Evolutionary conservation across 2,888 invertebrate genomes (phyloP).

Genomic region (Congeria kusceri): DNA sequence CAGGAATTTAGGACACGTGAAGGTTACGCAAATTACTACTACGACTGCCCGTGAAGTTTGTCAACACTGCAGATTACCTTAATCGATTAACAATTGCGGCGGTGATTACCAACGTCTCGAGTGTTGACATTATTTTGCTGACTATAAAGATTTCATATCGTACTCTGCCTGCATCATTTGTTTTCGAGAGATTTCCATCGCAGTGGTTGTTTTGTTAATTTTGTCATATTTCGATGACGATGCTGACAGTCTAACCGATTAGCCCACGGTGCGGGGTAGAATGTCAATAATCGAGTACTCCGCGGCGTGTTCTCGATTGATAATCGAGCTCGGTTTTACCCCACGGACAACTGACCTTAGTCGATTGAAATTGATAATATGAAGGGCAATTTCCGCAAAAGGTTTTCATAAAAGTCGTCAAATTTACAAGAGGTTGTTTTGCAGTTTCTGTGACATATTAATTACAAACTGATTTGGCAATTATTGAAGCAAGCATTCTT

Average conservation of each 20-base stretch:
- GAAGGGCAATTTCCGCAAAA: constrained; percentile 28
- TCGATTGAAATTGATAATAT: constrained; percentile 70
- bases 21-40: constrained; percentile 34
- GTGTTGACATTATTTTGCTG: constrained; percentile 21
- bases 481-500: too few relatives aligned
- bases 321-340: constrained; percentile 39
- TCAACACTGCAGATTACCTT: constrained; percentile 15
- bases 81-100: constrained; percentile 18
- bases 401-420: background rate
- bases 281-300: constrained; percentile 43
- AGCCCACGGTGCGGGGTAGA: constrained; percentile 23
- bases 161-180: constrained; percentile 2
- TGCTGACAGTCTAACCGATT: constrained; percentile 6
- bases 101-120: constrained; percentile 9
- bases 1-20: constrained; percentile 11
- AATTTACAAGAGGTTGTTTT: background rate
- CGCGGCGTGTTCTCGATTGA: constrained; percentile 33
- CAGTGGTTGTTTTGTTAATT: background rate
- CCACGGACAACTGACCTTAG: constrained; percentile 47
- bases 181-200: background rate
- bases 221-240: background rate
- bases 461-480: too few relatives aligned
- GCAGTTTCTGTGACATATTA: too few relatives aligned
- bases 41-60: constrained; percentile 12
- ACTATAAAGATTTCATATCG: constrained; percentile 24